phyloP scores from a whole-genome alignment of 2,888 invertebrate genomes.

The Eilema griseolum region DNA sequence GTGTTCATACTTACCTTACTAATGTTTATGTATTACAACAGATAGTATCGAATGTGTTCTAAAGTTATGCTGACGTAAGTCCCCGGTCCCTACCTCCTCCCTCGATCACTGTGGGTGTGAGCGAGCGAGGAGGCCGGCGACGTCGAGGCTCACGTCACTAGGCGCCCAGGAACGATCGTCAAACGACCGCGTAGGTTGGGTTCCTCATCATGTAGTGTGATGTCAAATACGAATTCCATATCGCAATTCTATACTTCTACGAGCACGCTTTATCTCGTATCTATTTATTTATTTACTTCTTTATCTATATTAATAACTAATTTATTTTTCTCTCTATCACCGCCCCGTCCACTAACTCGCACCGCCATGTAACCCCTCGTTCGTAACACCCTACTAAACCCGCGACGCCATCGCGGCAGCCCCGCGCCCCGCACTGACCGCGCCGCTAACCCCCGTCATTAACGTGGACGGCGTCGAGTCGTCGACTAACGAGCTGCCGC shows the following conservation, averaged over 20 bases:
- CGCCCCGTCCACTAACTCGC: slow-evolving; percentile 70
- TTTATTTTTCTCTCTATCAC: slow-evolving; percentile 71
- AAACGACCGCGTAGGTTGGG: slow-evolving; percentile 59
- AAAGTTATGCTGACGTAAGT: slow-evolving; percentile 47
- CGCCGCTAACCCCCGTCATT: slow-evolving; percentile 72
- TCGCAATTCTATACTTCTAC: slow-evolving; percentile 38
- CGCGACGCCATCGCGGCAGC: slow-evolving; percentile 40
- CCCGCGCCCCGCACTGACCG: slow-evolving; percentile 55
- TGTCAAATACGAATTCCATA: slow-evolving; percentile 55
- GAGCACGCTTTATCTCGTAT: slow-evolving; percentile 68
- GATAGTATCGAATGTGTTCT: slow-evolving; percentile 11
- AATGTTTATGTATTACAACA: slow-evolving; percentile 35
- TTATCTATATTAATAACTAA: slow-evolving; percentile 63
- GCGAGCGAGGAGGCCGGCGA: slow-evolving; percentile 60
- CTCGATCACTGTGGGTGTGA: slow-evolving; percentile 65
- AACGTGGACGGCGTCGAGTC: slow-evolving; percentile 84
- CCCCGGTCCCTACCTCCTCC: slow-evolving; percentile 60
- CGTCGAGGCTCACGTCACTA: slow-evolving; percentile 53
- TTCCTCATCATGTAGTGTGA: slow-evolving; percentile 52
- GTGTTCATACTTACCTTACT: slow-evolving; percentile 45
- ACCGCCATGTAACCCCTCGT: slow-evolving; percentile 66
- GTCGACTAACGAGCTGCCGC: slow-evolving; percentile 90
- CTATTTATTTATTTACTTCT: slow-evolving; percentile 56
- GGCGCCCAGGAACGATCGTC: slow-evolving; percentile 65
- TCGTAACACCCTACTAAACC: slow-evolving; percentile 50